phyloP scores from a whole-genome alignment of 2,888 invertebrate genomes.

The Blastobasis adustella region DNA sequence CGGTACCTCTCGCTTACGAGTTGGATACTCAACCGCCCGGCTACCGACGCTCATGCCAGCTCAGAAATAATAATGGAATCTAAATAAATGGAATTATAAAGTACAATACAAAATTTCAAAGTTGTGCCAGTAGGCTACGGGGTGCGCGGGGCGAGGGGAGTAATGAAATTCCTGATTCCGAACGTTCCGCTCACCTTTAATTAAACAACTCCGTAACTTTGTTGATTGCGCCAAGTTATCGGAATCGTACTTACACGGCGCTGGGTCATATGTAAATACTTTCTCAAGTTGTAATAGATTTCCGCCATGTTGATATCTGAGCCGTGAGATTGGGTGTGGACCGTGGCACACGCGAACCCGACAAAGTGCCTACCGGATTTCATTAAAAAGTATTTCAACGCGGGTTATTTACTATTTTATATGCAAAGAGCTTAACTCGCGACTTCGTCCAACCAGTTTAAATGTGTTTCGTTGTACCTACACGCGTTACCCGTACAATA shows the following conservation, averaged over 20 bases:
- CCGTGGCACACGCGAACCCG: too few relatives aligned
- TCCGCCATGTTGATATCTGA: not conserved
- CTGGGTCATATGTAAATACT: constrained; percentile 4
- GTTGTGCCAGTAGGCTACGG: not conserved
- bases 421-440: too few relatives aligned
- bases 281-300: constrained; percentile 2
- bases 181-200: constrained; percentile 5
- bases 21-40: too few relatives aligned
- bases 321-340: not conserved
- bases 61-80: not conserved
- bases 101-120: not conserved
- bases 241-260: constrained; percentile 11
- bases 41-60: too few relatives aligned
- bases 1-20: too few relatives aligned
- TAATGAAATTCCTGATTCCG: constrained; percentile 4
- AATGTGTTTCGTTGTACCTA: too few relatives aligned
- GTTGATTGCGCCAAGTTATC: constrained; percentile 6
- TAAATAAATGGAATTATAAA: not conserved
- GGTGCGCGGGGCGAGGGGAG: not conserved
- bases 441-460: too few relatives aligned
- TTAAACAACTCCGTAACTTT: constrained; percentile 12
- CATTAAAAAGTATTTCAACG: too few relatives aligned
- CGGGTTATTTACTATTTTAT: too few relatives aligned
- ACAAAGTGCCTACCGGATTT: too few relatives aligned
- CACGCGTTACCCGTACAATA: too few relatives aligned